Evolutionary conservation across 2,888 invertebrate genomes (phyloP).

Genomic region (Heteropelma amictum): DNA sequence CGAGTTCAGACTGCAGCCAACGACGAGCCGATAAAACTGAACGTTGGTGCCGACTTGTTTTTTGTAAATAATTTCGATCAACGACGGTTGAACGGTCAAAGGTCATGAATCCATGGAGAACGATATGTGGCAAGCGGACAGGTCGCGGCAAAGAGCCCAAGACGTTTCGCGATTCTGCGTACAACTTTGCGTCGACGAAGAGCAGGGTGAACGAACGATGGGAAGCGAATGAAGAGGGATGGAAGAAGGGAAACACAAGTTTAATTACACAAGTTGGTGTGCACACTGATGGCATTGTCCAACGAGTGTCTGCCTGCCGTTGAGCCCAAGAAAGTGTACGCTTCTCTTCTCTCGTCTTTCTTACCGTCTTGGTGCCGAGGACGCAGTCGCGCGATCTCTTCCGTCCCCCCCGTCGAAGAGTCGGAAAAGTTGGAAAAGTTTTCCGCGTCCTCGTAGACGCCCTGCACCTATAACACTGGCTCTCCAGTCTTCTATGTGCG

Average conservation of each 20-base stretch:
- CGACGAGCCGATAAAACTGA: too few relatives aligned
- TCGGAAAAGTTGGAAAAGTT: too few relatives aligned
- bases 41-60: too few relatives aligned
- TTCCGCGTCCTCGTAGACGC: constrained; percentile 67
- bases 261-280: constrained; percentile 75
- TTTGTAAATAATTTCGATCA: too few relatives aligned
- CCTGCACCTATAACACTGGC: constrained; percentile 2
- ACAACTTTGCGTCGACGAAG: constrained; percentile 65
- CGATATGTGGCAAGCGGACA: constrained; percentile 26
- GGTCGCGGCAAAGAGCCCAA: constrained; percentile 28
- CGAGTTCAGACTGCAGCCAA: too few relatives aligned
- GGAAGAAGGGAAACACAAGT: constrained; percentile 66
- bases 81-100: constrained; percentile 10
- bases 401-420: too few relatives aligned
- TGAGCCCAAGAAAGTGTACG: constrained; percentile 67
- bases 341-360: constrained; percentile 27
- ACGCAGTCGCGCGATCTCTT: constrained; percentile 26
- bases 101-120: constrained; percentile 4
- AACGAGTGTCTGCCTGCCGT: constrained; percentile 68
- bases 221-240: constrained; percentile 1
- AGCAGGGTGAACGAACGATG: constrained; percentile 19
- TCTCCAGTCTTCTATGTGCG: constrained; percentile 13
- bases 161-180: constrained; percentile 60
- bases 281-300: constrained; percentile 68
- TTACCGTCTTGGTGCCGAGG: constrained; percentile 59